phyloP scores from a whole-genome alignment of 2,797 vertebrate species.

The Amazona finschi region DNA sequence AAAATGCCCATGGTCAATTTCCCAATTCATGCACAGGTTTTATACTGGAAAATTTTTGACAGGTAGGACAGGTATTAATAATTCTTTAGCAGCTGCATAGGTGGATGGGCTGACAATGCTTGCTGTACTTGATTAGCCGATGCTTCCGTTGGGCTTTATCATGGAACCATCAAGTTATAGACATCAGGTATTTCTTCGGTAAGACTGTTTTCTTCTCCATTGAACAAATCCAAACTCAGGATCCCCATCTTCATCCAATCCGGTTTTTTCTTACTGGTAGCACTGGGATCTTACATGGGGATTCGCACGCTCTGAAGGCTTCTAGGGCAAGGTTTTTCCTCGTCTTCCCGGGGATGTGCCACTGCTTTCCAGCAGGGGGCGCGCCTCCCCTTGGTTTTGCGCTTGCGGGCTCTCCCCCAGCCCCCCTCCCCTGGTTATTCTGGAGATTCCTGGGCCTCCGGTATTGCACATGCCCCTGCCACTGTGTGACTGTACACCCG shows the following conservation, averaged over 20 bases:
- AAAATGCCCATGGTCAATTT: background rate
- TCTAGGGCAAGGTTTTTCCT: background rate
- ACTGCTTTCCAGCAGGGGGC: background rate
- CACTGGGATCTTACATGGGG: accelerated
- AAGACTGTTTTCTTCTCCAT: background rate
- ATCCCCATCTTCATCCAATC: background rate
- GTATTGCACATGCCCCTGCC: accelerated
- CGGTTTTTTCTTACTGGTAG: accelerated
- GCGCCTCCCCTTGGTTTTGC: background rate
- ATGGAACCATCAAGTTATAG: background rate
- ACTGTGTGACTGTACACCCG: background rate
- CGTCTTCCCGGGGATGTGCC: background rate
- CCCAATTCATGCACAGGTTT: background rate
- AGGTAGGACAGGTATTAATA: background rate
- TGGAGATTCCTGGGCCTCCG: background rate
- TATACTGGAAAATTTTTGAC: background rate
- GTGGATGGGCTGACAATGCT: background rate
- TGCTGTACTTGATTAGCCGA: background rate
- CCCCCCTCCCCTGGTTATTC: background rate
- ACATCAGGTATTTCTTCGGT: background rate
- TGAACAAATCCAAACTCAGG: background rate
- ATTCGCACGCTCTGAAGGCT: background rate
- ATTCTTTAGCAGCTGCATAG: background rate
- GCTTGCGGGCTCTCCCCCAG: too few species aligned
- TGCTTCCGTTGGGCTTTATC: background rate